These are phyloP conservation scores for Yoshiicerus persimilis DNA, from an alignment of 1,140 invertebrate genomes.

Conservation along the genomic window DNA sequence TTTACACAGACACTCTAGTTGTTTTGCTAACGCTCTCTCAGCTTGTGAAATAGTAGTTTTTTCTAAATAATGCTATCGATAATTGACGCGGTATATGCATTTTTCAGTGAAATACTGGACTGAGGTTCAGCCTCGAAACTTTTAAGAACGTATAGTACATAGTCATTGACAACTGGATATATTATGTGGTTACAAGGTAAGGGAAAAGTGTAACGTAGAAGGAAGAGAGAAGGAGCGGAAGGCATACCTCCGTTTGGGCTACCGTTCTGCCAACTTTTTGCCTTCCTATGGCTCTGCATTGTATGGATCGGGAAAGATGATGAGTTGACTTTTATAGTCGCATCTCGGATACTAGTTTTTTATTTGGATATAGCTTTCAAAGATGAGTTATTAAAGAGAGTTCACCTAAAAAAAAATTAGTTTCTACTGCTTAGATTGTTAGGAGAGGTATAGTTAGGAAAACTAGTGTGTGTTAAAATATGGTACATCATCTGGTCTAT, in stretches of 20 bases:
- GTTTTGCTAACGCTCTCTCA: background rate
- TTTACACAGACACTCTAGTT: background rate
- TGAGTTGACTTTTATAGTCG: conserved; percentile 8
- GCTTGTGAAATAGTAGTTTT: background rate
- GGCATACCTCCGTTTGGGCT: too few relatives aligned
- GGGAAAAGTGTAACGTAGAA: background rate
- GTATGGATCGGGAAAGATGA: background rate
- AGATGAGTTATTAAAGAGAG: background rate
- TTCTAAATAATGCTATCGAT: background rate
- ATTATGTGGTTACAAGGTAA: too few relatives aligned
- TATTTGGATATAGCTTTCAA: conserved; percentile 1
- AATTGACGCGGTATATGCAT: background rate
- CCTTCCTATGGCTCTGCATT: too few relatives aligned
- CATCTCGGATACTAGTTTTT: background rate
- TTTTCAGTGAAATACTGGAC: background rate
- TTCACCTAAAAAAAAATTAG: too few relatives aligned
- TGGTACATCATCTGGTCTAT: too few relatives aligned
- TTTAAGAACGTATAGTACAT: background rate
- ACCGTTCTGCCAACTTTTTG: background rate
- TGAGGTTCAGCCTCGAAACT: background rate
- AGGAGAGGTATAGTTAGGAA: too few relatives aligned
- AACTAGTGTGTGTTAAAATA: too few relatives aligned
- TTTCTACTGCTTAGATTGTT: too few relatives aligned
- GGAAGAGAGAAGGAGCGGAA: background rate
- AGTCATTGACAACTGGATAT: too few relatives aligned